Evolutionary conservation across 1,140 invertebrate genomes (phyloP).

Genomic region (Antheraea pernyi): DNA sequence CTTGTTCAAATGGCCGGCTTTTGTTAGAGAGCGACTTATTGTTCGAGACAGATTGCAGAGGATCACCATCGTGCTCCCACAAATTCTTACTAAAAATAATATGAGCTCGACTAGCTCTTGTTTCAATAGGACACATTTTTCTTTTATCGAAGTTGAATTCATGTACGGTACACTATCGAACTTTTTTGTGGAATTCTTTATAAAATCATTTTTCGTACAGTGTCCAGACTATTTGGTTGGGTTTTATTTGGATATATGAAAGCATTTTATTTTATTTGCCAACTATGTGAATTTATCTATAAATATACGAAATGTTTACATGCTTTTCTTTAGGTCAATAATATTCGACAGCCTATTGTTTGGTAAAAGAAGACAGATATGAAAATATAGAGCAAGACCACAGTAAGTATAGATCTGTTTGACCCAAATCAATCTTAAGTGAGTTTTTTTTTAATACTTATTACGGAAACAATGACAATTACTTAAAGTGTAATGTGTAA

Average conservation of each 20-base stretch:
- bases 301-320: slow-evolving; percentile 4
- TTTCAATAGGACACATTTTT: slow-evolving; percentile 3
- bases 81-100: slow-evolving; percentile 40
- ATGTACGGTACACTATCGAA: neutral
- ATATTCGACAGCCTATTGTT: neutral
- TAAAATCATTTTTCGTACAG: too few species aligned
- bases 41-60: slow-evolving; percentile 75
- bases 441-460: too few species aligned
- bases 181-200: too few species aligned
- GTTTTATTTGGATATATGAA: slow-evolving; percentile 47
- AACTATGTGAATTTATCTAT: neutral
- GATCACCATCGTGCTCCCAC: slow-evolving; percentile 56
- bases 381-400: too few species aligned
- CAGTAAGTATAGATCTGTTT: too few species aligned
- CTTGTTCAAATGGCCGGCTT: slow-evolving; percentile 76
- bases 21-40: slow-evolving; percentile 76
- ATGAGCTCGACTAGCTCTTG: slow-evolving; percentile 25
- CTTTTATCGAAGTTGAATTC: neutral
- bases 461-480: too few species aligned
- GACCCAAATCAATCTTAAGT: too few species aligned
- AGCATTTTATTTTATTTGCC: slow-evolving; percentile 34
- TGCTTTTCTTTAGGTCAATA: slow-evolving; percentile 7
- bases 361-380: too few species aligned
- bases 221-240: neutral
- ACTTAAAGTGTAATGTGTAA: too few species aligned